These are phyloP conservation scores for Pseudonaja textilis DNA, from an alignment of 2,113 vertebrate species.

Conservation along the genomic window DNA sequence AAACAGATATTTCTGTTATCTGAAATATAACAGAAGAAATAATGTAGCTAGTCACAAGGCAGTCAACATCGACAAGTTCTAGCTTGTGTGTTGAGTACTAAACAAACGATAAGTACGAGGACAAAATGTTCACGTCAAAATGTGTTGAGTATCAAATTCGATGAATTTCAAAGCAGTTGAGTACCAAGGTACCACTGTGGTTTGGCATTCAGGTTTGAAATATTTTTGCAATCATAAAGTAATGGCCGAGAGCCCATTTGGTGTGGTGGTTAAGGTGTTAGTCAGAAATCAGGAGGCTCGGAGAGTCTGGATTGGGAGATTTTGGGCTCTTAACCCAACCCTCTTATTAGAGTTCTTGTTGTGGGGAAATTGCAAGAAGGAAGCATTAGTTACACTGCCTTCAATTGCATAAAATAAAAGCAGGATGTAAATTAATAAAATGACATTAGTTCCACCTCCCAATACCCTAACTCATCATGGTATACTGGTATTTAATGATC, in stretches of 20 bases:
- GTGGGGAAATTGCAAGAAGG: neutral
- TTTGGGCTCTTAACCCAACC: neutral
- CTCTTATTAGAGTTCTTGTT: neutral
- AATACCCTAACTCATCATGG: neutral
- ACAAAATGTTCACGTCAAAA: accelerated
- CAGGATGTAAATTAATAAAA: neutral
- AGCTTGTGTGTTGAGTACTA: neutral
- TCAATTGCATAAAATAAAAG: neutral
- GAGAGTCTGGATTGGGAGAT: neutral
- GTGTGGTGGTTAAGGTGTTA: neutral
- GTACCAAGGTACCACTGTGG: neutral
- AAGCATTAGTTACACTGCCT: neutral
- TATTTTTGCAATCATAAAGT: neutral
- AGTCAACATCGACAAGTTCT: neutral
- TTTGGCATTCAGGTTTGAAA: neutral
- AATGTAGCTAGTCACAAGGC: neutral
- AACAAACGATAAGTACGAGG: neutral
- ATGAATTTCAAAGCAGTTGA: neutral
- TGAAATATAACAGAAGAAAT: no score
- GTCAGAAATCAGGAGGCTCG: neutral
- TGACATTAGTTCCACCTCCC: neutral
- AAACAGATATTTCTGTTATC: neutral
- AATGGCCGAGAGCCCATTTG: neutral
- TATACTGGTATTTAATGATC: neutral
- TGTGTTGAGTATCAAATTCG: neutral